A percentile compares a stretch with the other conserved stretches of the same genome.
These are phyloP conservation scores for Ypsolopha scabrella DNA, from an alignment of 2,888 invertebrate genomes.

Conservation along the genomic window DNA sequence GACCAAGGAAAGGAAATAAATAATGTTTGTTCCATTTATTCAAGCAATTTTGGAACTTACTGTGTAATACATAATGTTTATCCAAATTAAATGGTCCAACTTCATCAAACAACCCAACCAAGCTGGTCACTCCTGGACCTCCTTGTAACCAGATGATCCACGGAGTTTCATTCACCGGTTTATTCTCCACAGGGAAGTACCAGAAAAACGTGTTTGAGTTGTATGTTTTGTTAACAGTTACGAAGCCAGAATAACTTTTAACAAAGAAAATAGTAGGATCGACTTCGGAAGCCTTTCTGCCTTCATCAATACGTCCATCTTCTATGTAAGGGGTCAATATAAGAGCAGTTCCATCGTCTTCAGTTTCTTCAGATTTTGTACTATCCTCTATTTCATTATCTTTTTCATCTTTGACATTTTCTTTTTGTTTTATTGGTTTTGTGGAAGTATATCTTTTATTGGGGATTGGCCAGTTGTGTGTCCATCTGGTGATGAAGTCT, in stretches of 20 bases:
- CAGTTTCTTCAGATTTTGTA: not conserved
- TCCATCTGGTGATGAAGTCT: no score
- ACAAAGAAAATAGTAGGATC: constrained; percentile 35
- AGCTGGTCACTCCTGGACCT: constrained; percentile 82
- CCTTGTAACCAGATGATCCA: constrained; percentile 90
- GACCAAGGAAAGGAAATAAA: not conserved
- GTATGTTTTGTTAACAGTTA: constrained; percentile 77
- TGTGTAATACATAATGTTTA: constrained; percentile 19
- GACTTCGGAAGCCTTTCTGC: constrained; percentile 31
- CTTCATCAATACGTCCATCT: constrained; percentile 26
- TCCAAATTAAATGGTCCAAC: constrained; percentile 42
- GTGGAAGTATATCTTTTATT: no score
- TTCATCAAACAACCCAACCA: constrained; percentile 45
- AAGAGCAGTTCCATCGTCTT: constrained; percentile 15
- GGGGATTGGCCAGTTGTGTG: no score
- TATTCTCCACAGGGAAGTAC: constrained; percentile 77
- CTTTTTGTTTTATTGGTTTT: no score
- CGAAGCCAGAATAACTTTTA: constrained; percentile 59
- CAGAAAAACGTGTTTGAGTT: constrained; percentile 87
- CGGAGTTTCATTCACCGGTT: constrained; percentile 59
- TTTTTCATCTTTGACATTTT: no score
- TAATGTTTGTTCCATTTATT: not conserved
- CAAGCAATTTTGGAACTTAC: constrained; percentile 22
- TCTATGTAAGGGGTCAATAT: constrained; percentile 38
- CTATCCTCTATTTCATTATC: no score